phyloP scores from a whole-genome alignment of 1,140 invertebrate genomes.

The Aphelenchoides avenae region DNA sequence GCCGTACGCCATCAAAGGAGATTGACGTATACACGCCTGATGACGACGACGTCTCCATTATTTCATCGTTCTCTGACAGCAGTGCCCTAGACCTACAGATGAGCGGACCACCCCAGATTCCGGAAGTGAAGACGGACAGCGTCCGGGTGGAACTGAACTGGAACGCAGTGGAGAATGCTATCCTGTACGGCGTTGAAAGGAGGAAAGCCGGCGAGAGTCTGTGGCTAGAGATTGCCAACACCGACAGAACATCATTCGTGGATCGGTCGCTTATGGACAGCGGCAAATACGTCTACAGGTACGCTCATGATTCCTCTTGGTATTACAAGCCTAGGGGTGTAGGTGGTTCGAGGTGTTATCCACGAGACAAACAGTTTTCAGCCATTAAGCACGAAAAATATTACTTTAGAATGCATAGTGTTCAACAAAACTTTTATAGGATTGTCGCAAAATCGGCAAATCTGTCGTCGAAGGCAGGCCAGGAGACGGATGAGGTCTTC shows the following conservation, averaged over 20 bases:
- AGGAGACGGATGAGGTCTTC: constrained; percentile 26
- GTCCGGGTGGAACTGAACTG: constrained; percentile 24
- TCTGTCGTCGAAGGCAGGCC: constrained; percentile 13
- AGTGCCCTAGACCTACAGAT: constrained; percentile 2
- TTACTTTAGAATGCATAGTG: too few relatives aligned
- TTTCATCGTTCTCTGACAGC: neutral
- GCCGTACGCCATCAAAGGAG: constrained; percentile 67
- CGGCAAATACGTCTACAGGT: constrained; percentile 16
- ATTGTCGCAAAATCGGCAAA: constrained; percentile 28
- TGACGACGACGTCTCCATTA: neutral
- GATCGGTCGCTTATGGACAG: constrained; percentile 31
- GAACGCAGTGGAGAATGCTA: constrained; percentile 18
- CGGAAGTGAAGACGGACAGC: constrained; percentile 1
- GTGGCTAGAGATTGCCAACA: constrained; percentile 35
- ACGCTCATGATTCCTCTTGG: too few relatives aligned
- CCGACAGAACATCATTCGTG: constrained; percentile 23
- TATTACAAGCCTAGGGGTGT: too few relatives aligned
- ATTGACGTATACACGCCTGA: constrained; percentile 13
- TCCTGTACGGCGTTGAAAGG: constrained; percentile 20
- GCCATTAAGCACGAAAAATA: neutral
- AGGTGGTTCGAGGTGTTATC: neutral
- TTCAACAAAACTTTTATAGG: too few relatives aligned
- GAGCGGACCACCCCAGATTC: constrained; percentile 3
- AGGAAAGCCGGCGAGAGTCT: constrained; percentile 13
- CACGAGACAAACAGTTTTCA: neutral